Percentiles rank a stretch among this genome's conserved stretches.
These are phyloP conservation scores for Acrocyrtus sp. DNA, from an alignment of 2,888 invertebrate genomes.

Conservation along the genomic window DNA sequence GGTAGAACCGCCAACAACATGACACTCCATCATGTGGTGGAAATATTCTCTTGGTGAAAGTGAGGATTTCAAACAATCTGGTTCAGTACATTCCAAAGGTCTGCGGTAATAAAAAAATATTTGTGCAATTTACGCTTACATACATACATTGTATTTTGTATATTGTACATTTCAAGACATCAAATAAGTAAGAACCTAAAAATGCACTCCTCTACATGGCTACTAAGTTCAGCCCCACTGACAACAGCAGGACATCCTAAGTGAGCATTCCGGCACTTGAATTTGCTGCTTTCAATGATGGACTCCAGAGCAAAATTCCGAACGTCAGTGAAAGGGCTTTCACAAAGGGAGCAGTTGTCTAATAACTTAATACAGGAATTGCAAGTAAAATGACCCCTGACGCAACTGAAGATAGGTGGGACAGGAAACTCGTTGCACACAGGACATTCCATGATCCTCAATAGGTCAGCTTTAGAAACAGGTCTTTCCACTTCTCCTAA, in stretches of 20 bases:
- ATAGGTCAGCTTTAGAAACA: slow-evolving; percentile 22
- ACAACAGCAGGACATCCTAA: slow-evolving; percentile 28
- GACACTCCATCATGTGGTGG: slow-evolving; percentile 12
- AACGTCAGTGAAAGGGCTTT: slow-evolving; percentile 30
- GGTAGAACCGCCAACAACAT: slow-evolving; percentile 6
- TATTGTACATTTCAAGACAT: no score
- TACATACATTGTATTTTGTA: no score
- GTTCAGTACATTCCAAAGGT: slow-evolving; percentile 15
- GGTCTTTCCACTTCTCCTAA: slow-evolving; percentile 33
- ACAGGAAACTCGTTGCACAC: slow-evolving; percentile 44
- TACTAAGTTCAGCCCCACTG: slow-evolving; percentile 16
- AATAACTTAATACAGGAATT: slow-evolving; percentile 30
- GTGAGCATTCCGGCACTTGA: slow-evolving; percentile 39
- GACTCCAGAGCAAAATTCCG: slow-evolving; percentile 48
- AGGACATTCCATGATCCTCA: slow-evolving; percentile 41
- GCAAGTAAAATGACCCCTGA: slow-evolving; percentile 50
- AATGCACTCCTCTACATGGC: slow-evolving; percentile 37
- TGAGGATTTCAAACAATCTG: slow-evolving; percentile 9
- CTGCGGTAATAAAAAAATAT: no score
- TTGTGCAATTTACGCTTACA: no score
- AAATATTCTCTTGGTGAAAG: slow-evolving; percentile 21
- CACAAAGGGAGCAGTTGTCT: slow-evolving; percentile 34
- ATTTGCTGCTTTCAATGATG: slow-evolving; percentile 38
- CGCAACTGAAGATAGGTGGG: slow-evolving; percentile 51
- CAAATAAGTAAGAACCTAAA: no score